Conservation (phyloP, 1,140 invertebrate species). For the Hylyphantes graminicola region DNA sequence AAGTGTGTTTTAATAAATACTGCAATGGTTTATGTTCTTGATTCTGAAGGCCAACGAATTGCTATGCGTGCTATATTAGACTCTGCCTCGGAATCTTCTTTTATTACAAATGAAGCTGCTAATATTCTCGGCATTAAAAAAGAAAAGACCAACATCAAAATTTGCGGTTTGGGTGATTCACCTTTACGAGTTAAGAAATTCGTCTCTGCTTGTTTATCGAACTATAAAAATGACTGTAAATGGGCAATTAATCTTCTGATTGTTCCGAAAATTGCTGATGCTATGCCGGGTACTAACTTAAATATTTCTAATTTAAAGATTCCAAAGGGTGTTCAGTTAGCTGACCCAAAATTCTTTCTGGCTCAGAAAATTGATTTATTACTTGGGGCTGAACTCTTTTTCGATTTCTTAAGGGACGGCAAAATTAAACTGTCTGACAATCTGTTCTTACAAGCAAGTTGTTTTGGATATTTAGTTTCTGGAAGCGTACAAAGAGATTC, state of each 20-base stretch:
- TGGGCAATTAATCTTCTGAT: background rate
- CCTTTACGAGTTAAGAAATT: background rate
- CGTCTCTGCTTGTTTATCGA: background rate
- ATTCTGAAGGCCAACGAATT: too few relatives aligned
- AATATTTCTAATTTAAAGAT: background rate
- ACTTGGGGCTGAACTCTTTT: background rate
- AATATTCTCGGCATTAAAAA: background rate
- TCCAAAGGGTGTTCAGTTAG: background rate
- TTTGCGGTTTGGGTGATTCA: background rate
- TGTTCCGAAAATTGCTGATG: background rate
- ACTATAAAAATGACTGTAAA: background rate
- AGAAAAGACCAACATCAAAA: background rate
- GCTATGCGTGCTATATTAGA: background rate
- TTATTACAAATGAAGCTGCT: background rate
- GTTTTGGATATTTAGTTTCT: background rate
- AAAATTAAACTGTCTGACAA: background rate
- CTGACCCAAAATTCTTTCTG: background rate
- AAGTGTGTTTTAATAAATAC: background rate
- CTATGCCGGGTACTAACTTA: background rate
- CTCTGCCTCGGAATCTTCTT: background rate
- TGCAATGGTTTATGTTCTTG: background rate
- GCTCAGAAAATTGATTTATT: background rate
- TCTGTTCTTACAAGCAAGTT: background rate
- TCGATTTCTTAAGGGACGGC: background rate
- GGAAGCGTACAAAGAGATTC: background rate